Percentiles rank a stretch among this genome's conserved stretches.
These are phyloP conservation scores for Strigamia transsilvanica DNA, from an alignment of 2,888 invertebrate genomes.

Conservation along the genomic window DNA sequence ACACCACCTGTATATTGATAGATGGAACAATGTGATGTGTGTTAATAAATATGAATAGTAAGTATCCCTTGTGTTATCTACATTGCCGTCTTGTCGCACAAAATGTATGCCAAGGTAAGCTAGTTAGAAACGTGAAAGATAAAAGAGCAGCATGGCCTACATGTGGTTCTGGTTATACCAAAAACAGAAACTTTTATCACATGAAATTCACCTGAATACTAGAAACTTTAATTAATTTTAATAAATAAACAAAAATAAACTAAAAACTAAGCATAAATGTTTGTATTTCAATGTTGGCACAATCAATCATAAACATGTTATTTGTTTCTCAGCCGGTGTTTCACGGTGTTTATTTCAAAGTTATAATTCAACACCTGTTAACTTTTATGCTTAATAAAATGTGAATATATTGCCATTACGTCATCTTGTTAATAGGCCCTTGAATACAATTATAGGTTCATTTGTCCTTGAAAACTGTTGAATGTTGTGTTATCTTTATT, in stretches of 20 bases:
- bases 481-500: slow-evolving; percentile 4
- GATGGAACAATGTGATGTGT: slow-evolving; percentile 1
- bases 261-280: neutral
- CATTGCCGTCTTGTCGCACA: neutral
- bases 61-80: neutral
- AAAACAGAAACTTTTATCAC: neutral
- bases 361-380: slow-evolving; percentile 10
- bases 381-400: slow-evolving; percentile 15
- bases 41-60: neutral
- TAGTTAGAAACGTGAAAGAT: neutral
- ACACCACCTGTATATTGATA: neutral
- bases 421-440: slow-evolving; percentile 9
- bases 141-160: slow-evolving; percentile 2
- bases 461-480: slow-evolving; percentile 16
- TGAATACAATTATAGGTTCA: neutral
- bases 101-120: slow-evolving; percentile 15
- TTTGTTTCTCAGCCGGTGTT: neutral
- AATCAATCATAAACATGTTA: no score
- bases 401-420: neutral
- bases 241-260: no score
- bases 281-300: neutral
- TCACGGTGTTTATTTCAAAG: neutral
- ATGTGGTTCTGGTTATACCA: neutral
- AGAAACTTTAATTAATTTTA: neutral
- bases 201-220: neutral